These are phyloP conservation scores for Crocidura indochinensis DNA, from an alignment of 2,797 vertebrate genomes.

Conservation along the genomic window DNA sequence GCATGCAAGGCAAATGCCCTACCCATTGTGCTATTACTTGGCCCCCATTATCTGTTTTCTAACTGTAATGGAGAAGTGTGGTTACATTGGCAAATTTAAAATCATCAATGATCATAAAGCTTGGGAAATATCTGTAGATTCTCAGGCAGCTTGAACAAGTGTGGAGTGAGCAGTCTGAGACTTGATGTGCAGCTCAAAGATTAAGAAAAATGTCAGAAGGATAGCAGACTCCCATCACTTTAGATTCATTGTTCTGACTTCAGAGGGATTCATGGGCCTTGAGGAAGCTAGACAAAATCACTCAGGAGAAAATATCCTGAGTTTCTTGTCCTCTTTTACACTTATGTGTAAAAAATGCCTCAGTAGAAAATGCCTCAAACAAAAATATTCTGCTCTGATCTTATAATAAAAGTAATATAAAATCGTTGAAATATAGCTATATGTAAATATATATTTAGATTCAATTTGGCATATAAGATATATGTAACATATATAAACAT, in stretches of 20 bases:
- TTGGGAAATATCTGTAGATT: background rate
- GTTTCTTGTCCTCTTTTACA: background rate
- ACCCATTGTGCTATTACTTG: no score
- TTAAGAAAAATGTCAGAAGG: background rate
- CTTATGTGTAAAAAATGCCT: background rate
- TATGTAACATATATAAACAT: background rate
- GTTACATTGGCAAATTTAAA: background rate
- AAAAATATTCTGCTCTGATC: background rate
- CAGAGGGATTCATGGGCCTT: background rate
- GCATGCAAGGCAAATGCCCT: no score
- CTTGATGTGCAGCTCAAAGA: background rate
- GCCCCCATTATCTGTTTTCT: background rate
- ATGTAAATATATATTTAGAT: background rate
- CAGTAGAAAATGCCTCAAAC: background rate
- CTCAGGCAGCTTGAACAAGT: background rate
- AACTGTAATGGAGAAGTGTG: background rate
- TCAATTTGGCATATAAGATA: background rate
- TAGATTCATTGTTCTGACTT: background rate
- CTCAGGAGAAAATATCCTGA: background rate
- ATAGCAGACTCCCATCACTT: background rate
- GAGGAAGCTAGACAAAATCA: background rate
- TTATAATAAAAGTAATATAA: constrained; percentile 34
- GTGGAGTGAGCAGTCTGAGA: background rate
- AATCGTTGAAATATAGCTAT: constrained; percentile 39
- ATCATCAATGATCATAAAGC: background rate